These are phyloP conservation scores for Felis catus DNA, from an alignment of 2,113 vertebrate genomes.

Conservation along the genomic window DNA sequence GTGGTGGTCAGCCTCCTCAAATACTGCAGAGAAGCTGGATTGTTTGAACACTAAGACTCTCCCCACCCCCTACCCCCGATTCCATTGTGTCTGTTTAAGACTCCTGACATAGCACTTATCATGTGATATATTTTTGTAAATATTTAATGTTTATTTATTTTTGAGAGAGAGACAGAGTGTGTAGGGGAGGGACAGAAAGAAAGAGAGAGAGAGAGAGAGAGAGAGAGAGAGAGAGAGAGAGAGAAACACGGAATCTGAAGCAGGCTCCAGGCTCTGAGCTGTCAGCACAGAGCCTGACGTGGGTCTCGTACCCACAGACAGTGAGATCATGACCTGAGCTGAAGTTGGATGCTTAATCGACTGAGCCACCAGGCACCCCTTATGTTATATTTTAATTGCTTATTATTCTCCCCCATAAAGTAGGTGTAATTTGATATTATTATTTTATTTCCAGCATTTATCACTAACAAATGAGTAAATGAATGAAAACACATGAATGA, in stretches of 20 bases:
- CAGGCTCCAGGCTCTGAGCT: too few species aligned
- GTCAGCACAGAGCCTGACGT: too few species aligned
- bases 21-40: neutral
- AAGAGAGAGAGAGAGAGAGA: too few species aligned
- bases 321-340: too few species aligned
- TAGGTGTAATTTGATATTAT: neutral
- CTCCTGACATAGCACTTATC: neutral
- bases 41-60: neutral
- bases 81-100: neutral
- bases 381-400: neutral
- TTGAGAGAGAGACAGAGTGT: too few species aligned
- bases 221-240: too few species aligned
- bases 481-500: neutral
- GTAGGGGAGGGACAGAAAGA: too few species aligned
- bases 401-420: neutral
- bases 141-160: too few species aligned
- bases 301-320: too few species aligned
- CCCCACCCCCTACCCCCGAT: neutral
- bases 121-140: neutral
- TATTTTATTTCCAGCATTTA: slow-evolving; percentile 31
- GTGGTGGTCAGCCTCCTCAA: neutral
- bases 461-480: neutral
- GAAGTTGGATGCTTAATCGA: too few species aligned
- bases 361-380: too few species aligned
- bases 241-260: too few species aligned